Evolutionary conservation across 2,888 invertebrate species (phyloP).

Genomic region (Plutella xylostella): DNA sequence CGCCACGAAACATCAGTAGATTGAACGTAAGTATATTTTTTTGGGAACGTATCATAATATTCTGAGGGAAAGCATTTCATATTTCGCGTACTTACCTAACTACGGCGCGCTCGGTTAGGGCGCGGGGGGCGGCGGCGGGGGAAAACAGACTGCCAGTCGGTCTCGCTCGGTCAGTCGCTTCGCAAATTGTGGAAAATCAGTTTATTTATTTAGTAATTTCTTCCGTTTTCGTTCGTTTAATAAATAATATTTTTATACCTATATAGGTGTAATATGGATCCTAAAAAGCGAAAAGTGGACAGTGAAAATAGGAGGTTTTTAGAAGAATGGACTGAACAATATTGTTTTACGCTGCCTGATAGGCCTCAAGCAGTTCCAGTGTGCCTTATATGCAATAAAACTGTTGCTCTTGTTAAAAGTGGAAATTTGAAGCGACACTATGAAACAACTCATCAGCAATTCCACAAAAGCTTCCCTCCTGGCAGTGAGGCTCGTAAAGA

Average conservation of each 20-base stretch:
- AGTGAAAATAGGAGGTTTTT: constrained; percentile 8
- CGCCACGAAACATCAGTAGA: too few species aligned
- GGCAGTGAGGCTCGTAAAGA: constrained; percentile 15
- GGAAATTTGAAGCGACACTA: constrained; percentile 15
- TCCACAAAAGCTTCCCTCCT: constrained; percentile 17
- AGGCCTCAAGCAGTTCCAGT: constrained; percentile 13
- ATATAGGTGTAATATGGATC: constrained; percentile 1
- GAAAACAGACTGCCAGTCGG: too few species aligned
- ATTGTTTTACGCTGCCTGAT: constrained; percentile 14
- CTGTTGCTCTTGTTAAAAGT: constrained; percentile 13
- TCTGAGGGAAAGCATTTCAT: too few species aligned
- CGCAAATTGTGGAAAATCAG: too few species aligned
- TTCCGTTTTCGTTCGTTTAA: constrained; percentile 1
- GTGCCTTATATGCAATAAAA: constrained; percentile 12
- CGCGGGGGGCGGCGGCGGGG: too few species aligned
- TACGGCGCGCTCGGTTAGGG: too few species aligned
- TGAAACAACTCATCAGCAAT: constrained; percentile 15
- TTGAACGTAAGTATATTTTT: too few species aligned
- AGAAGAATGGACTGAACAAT: constrained; percentile 11
- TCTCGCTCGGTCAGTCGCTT: too few species aligned
- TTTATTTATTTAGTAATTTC: neutral
- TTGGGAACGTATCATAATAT: too few species aligned
- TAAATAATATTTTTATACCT: constrained; percentile 2
- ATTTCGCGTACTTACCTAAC: too few species aligned
- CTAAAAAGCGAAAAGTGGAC: constrained; percentile 8